Percentiles rank a stretch among this genome's conserved stretches.
phyloP scores from a whole-genome alignment of 2,797 vertebrate species.

The Xerus rutilus region DNA sequence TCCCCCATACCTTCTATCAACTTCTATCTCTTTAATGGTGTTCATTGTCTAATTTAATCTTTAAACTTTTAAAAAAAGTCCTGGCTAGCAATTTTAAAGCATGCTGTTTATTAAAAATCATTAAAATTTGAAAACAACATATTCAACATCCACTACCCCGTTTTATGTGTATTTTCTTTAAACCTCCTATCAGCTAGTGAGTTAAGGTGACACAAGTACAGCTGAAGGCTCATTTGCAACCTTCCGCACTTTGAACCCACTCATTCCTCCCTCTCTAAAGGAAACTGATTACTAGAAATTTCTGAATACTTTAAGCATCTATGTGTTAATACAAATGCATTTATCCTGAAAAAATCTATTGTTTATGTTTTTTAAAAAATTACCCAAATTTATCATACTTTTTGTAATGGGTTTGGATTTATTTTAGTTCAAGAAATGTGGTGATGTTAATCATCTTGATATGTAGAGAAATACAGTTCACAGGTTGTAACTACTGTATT shows the following conservation, averaged over 20 bases:
- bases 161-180: conserved; percentile 61
- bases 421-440: not conserved
- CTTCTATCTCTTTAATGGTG: not conserved
- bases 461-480: not conserved
- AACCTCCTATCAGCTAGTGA: not conserved
- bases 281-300: not conserved
- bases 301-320: not conserved
- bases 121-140: not conserved
- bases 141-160: not conserved
- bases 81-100: not conserved
- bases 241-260: not conserved
- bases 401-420: not conserved
- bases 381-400: not conserved
- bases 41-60: not conserved
- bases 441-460: not conserved
- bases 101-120: not conserved
- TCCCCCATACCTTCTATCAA: not conserved
- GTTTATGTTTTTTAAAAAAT: not conserved
- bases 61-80: not conserved
- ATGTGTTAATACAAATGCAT: not conserved
- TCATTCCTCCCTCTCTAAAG: not conserved
- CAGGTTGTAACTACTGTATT: not conserved
- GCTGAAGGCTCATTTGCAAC: not conserved
- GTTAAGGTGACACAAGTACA: not conserved
- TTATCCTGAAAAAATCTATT: not conserved